A percentile compares a stretch with the other conserved stretches of the same genome.
Evolutionary conservation across 2,797 vertebrate species (phyloP).

Genomic region (Takifugu ocellatus): DNA sequence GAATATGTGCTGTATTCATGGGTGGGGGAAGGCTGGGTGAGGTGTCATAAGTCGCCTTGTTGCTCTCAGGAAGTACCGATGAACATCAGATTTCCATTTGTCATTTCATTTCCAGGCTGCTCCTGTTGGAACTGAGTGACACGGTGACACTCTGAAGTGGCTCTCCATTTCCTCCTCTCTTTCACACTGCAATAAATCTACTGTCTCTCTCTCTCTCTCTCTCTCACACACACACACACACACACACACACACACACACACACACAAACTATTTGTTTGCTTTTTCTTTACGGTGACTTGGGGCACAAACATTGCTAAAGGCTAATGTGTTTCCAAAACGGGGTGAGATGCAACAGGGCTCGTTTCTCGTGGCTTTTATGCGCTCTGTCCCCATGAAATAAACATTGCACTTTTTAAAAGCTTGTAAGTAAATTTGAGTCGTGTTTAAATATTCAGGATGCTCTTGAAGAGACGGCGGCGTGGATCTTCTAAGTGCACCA

Average conservation of each 20-base stretch:
- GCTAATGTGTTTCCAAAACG: conserved; percentile 54
- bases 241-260: not conserved
- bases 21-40: conserved; percentile 27
- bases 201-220: too few species aligned
- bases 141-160: too few species aligned
- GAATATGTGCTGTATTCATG: conserved; percentile 74
- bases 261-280: not conserved
- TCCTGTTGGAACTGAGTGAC: too few species aligned
- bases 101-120: conserved; percentile 17
- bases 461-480: conserved; percentile 57
- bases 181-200: too few species aligned
- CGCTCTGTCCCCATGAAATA: conserved; percentile 80
- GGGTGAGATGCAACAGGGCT: conserved; percentile 53
- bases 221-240: not conserved
- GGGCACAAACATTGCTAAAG: conserved; percentile 31
- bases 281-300: conserved; percentile 9
- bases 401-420: conserved; percentile 78
- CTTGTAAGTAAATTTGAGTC: conserved; percentile 65
- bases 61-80: conserved; percentile 35
- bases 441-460: conserved; percentile 73
- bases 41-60: conserved; percentile 47
- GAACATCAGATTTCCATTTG: conserved; percentile 26
- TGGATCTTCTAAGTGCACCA: conserved; percentile 61
- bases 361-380: conserved; percentile 64
- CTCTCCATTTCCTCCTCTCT: too few species aligned